These are phyloP conservation scores for Rhagonycha fulva DNA, from an alignment of 2,888 invertebrate genomes.

Conservation along the genomic window DNA sequence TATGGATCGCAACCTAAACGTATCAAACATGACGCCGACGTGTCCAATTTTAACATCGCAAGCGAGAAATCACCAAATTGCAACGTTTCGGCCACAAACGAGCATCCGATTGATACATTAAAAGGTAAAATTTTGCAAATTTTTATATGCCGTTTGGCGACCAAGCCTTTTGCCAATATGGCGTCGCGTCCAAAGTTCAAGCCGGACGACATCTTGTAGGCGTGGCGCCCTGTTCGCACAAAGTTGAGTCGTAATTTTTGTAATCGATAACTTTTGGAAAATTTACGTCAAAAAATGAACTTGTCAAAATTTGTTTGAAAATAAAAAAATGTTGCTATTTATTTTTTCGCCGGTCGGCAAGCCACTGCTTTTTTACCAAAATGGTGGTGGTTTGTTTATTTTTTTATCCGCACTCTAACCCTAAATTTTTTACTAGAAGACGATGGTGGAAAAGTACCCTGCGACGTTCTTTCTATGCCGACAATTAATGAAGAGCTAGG, in stretches of 20 bases:
- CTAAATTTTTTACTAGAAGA: not conserved
- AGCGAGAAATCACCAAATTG: conserved; percentile 49
- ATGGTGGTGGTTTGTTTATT: not conserved
- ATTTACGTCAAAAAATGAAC: conserved; percentile 13
- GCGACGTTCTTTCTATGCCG: not conserved
- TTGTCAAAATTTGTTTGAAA: not conserved
- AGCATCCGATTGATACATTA: conserved; percentile 48
- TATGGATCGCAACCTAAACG: conserved; percentile 55
- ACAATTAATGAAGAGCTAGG: conserved; percentile 41
- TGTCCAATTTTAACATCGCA: conserved; percentile 49
- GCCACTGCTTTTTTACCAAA: not conserved
- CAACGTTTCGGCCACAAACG: conserved; percentile 47
- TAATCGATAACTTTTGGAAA: conserved; percentile 11
- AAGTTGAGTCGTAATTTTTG: not conserved
- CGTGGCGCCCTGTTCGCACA: conserved; percentile 44
- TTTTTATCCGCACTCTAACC: not conserved
- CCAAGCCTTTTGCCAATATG: conserved; percentile 52
- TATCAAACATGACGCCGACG: conserved; percentile 51
- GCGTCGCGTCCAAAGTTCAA: conserved; percentile 50
- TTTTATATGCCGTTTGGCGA: conserved; percentile 54
- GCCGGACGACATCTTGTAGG: conserved; percentile 55
- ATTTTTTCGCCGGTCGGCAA: not conserved
- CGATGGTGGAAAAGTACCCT: not conserved
- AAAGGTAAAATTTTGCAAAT: conserved; percentile 56
- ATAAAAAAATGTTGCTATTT: not conserved